Percentiles rank a stretch among this genome's conserved stretches.
Evolutionary conservation across 2,113 vertebrate species (phyloP).

Genomic region (Rhizomys pruinosus): DNA sequence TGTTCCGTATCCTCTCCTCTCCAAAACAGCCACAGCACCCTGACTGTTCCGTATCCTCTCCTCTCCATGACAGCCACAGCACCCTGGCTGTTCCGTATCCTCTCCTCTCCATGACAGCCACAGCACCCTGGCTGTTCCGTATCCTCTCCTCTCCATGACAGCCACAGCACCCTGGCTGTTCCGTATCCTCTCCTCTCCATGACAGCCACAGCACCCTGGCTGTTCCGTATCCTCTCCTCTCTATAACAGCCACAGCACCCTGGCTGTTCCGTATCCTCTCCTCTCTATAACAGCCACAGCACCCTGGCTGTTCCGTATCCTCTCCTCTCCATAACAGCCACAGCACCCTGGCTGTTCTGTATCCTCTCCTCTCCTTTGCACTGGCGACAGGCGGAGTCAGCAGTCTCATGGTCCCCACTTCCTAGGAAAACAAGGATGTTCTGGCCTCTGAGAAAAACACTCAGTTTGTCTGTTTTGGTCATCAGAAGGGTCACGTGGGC

Average conservation of each 20-base stretch:
- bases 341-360: constrained; percentile 22
- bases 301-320: background rate
- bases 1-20: background rate
- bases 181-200: background rate
- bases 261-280: background rate
- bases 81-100: background rate
- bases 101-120: too few species aligned
- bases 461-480: background rate
- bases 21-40: constrained; percentile 66
- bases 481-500: background rate
- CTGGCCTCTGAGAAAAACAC: background rate
- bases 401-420: background rate
- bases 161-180: constrained; percentile 32
- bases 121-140: constrained; percentile 5
- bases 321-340: too few species aligned
- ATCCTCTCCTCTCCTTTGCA: background rate
- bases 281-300: too few species aligned
- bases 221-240: background rate
- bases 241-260: background rate
- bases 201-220: constrained; percentile 43
- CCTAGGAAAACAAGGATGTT: background rate
- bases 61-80: constrained; percentile 71
- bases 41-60: background rate
- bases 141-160: too few species aligned
- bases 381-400: background rate